A percentile compares a stretch with the other conserved stretches of the same genome.
Conservation (phyloP, 2,113 vertebrate genomes). For the Microcebus ravelobensis region DNA sequence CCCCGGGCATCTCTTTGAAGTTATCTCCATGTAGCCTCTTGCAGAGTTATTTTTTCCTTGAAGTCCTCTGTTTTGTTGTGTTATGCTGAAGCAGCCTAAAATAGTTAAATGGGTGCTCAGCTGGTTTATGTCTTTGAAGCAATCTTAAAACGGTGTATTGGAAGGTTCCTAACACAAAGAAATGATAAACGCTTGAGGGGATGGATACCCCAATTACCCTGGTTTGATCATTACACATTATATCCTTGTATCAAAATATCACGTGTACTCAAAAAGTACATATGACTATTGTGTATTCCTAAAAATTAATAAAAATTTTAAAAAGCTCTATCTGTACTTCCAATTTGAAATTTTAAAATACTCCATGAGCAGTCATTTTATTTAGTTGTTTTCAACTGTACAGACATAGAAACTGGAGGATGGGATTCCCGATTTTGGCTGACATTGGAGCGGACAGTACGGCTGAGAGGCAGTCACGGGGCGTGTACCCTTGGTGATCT, state of each 20-base stretch:
- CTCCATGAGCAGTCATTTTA: neutral
- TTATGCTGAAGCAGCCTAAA: neutral
- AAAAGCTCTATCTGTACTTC: neutral
- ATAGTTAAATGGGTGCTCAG: neutral
- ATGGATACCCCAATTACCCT: no score
- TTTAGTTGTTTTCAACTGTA: neutral
- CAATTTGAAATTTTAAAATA: neutral
- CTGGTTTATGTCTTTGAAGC: conserved; percentile 19
- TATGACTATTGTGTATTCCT: no score
- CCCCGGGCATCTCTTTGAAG: neutral
- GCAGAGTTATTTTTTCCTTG: neutral
- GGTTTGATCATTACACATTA: no score
- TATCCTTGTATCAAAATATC: no score
- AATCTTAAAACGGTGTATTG: neutral
- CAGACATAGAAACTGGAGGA: neutral
- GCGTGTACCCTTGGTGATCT: neutral
- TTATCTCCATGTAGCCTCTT: neutral
- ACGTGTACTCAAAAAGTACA: no score
- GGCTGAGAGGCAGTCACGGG: neutral
- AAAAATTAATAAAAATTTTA: neutral
- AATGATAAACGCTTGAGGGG: no score
- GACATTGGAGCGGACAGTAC: neutral
- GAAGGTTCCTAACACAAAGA: no score
- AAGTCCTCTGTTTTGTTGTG: neutral
- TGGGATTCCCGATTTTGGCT: neutral